These are phyloP conservation scores for Lasioglossum calceatum DNA, from an alignment of 2,888 invertebrate genomes.

Conservation along the genomic window DNA sequence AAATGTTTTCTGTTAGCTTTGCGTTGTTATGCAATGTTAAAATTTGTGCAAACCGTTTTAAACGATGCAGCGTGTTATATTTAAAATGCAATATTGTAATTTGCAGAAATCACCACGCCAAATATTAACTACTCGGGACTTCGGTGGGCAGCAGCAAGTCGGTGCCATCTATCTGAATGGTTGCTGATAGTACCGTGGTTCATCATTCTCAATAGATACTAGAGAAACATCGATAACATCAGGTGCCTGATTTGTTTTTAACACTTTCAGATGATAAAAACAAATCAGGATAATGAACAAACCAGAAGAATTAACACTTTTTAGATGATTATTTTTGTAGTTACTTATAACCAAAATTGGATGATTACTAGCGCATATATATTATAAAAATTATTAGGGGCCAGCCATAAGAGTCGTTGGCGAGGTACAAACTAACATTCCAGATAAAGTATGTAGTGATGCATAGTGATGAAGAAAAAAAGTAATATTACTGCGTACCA, in stretches of 20 bases:
- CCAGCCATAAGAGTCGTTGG: conserved; percentile 68
- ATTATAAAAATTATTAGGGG: conserved; percentile 50
- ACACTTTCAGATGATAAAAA: not conserved
- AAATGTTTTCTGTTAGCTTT: not conserved
- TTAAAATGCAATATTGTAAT: conserved; percentile 10
- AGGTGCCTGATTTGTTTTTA: conserved; percentile 57
- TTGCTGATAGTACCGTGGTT: conserved; percentile 72
- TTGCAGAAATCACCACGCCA: conserved; percentile 89
- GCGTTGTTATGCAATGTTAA: not conserved
- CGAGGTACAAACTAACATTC: conserved; percentile 70
- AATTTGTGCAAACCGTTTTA: not conserved
- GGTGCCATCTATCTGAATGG: conserved; percentile 76
- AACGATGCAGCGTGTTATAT: not conserved
- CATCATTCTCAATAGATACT: conserved; percentile 67
- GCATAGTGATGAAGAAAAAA: conserved; percentile 34
- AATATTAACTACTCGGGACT: conserved; percentile 90
- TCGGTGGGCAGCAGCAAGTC: conserved; percentile 85
- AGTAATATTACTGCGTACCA: conserved; percentile 47
- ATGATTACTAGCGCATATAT: conserved; percentile 41
- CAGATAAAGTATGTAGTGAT: conserved; percentile 46
- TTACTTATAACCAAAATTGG: conserved; percentile 64
- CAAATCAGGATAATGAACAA: not conserved
- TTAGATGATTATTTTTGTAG: conserved; percentile 73
- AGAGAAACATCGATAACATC: conserved; percentile 43
- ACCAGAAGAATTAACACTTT: conserved; percentile 41